A percentile compares a stretch with the other conserved stretches of the same genome.
Conservation (phyloP, 2,113 vertebrate species). For the Odocoileus virginianus region DNA sequence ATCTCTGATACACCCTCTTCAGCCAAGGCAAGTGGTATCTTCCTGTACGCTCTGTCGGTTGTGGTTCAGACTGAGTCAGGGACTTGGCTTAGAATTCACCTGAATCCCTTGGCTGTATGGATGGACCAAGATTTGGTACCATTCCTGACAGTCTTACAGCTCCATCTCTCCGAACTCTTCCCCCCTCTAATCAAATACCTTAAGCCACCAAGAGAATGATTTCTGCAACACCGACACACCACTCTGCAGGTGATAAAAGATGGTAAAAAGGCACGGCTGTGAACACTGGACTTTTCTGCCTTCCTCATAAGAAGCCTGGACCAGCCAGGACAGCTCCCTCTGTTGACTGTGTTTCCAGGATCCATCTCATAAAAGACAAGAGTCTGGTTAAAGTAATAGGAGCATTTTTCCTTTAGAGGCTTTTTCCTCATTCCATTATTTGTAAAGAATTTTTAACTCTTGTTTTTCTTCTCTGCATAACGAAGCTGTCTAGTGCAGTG, state of each 20-base stretch:
- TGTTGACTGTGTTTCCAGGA: not conserved
- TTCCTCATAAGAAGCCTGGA: not conserved
- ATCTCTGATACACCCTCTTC: not conserved
- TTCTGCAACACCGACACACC: not conserved
- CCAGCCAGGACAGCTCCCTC: not conserved
- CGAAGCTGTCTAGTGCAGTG: not conserved
- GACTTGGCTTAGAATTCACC: not conserved
- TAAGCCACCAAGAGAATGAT: not conserved
- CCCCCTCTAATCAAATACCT: not conserved
- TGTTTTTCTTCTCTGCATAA: not conserved
- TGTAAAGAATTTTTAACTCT: conserved; percentile 11
- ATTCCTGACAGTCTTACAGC: not conserved
- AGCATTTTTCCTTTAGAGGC: conserved; percentile 19
- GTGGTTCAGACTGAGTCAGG: not conserved
- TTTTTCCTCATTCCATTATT: conserved; percentile 7
- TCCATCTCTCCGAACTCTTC: not conserved
- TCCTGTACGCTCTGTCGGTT: not conserved
- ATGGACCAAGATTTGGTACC: not conserved
- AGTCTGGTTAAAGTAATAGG: conserved; percentile 11
- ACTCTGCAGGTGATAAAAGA: not conserved
- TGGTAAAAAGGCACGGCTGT: not conserved
- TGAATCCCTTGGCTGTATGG: conserved; percentile 4
- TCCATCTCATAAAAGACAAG: not conserved
- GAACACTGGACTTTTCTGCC: not conserved
- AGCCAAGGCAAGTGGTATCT: no score